phyloP scores from a whole-genome alignment of 2,113 vertebrate genomes.

The Anseranas semipalmata region DNA sequence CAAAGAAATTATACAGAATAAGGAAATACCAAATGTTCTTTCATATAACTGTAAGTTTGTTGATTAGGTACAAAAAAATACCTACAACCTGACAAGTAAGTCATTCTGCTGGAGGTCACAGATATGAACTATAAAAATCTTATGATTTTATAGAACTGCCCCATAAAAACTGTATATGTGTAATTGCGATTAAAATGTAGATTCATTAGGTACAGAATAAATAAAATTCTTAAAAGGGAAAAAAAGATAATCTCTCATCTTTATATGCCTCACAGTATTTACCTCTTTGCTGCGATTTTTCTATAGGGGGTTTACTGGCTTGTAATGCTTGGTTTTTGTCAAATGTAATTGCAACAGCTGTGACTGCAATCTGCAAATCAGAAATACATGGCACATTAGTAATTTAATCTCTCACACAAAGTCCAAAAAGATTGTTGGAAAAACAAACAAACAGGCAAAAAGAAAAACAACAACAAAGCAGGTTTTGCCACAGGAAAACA shows the following conservation, averaged over 20 bases:
- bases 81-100: neutral
- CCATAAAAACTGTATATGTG: neutral
- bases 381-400: neutral
- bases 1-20: neutral
- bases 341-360: conserved; percentile 95
- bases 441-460: neutral
- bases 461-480: neutral
- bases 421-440: neutral
- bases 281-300: conserved; percentile 90
- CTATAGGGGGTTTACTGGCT: conserved; percentile 73
- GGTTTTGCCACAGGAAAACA: neutral
- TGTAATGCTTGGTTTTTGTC: conserved; percentile 91
- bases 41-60: neutral
- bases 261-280: neutral
- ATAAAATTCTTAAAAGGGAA: neutral
- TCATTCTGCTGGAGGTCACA: neutral
- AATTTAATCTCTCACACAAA: neutral
- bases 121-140: neutral
- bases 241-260: neutral
- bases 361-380: conserved; percentile 89
- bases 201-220: neutral
- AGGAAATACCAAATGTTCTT: neutral
- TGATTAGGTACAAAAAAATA: neutral
- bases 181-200: neutral
- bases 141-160: neutral